phyloP scores from a whole-genome alignment of 2,797 vertebrate species.

The Diplodus puntazzo region DNA sequence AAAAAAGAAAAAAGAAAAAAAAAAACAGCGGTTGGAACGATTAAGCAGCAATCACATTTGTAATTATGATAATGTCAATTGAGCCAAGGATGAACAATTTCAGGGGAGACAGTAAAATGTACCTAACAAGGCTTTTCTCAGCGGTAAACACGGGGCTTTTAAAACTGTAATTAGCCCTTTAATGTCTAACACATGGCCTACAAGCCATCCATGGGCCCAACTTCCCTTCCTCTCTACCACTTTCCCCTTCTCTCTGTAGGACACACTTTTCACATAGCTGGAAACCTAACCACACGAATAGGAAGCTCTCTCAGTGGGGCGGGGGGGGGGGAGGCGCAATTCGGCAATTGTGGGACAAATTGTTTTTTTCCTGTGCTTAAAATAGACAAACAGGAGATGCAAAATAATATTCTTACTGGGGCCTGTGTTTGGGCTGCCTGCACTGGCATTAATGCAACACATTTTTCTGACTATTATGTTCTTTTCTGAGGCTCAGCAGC shows the following conservation, averaged over 20 bases:
- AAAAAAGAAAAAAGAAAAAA: not conserved
- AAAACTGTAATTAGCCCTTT: conserved; percentile 87
- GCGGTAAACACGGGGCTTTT: conserved; percentile 84
- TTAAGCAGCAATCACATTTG: conserved; percentile 81
- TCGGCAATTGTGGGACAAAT: conserved; percentile 77
- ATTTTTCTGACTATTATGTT: not conserved
- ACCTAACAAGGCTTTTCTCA: conserved; percentile 84
- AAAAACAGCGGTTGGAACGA: conserved; percentile 49
- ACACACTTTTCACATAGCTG: conserved; percentile 81
- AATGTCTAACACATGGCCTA: conserved; percentile 87
- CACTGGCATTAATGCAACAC: conserved; percentile 2
- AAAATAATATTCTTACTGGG: conserved; percentile 33
- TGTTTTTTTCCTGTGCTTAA: conserved; percentile 77
- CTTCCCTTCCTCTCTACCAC: conserved; percentile 71
- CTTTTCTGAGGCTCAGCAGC: not conserved
- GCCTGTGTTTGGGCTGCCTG: conserved; percentile 20
- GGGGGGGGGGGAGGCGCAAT: conserved; percentile 56
- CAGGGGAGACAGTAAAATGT: conserved; percentile 86
- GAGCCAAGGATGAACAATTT: conserved; percentile 87
- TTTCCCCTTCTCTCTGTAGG: conserved; percentile 72
- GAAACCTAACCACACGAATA: conserved; percentile 82
- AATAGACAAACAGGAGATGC: conserved; percentile 61
- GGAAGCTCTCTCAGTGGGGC: conserved; percentile 70
- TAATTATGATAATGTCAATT: conserved; percentile 87
- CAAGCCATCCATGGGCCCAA: conserved; percentile 76